These are phyloP conservation scores for Nephrotoma flavescens DNA, from an alignment of 2,888 invertebrate genomes.

Conservation along the genomic window DNA sequence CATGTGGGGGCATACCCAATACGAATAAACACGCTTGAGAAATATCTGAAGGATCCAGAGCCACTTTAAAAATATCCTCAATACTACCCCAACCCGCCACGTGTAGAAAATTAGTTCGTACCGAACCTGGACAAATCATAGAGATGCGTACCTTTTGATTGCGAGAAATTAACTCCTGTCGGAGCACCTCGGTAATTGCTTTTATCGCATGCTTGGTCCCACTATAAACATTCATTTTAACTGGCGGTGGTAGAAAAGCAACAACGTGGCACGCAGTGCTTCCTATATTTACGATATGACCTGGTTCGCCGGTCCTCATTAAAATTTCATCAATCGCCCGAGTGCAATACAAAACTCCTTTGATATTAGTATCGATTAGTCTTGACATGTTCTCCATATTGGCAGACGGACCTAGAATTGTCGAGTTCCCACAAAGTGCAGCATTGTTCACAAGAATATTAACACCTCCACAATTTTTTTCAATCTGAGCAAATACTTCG, in stretches of 20 bases:
- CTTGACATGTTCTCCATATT: slow-evolving; percentile 19
- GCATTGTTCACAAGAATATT: slow-evolving; percentile 44
- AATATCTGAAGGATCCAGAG: slow-evolving; percentile 14
- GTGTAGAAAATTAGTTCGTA: background rate
- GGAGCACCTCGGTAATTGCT: slow-evolving; percentile 20
- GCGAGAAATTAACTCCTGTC: slow-evolving; percentile 17
- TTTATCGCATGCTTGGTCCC: slow-evolving; percentile 21
- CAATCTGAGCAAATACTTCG: slow-evolving; percentile 37
- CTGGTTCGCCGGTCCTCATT: slow-evolving; percentile 27
- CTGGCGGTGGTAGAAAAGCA: slow-evolving; percentile 5
- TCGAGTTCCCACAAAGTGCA: slow-evolving; percentile 18
- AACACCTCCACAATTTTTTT: slow-evolving; percentile 34
- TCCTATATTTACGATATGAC: slow-evolving; percentile 34
- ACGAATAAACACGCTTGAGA: slow-evolving; percentile 19
- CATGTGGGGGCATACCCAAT: slow-evolving; percentile 20
- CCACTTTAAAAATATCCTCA: background rate
- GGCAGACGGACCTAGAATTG: slow-evolving; percentile 10
- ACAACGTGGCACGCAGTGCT: slow-evolving; percentile 23
- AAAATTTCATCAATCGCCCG: slow-evolving; percentile 35
- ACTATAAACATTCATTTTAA: slow-evolving; percentile 19
- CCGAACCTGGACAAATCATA: background rate
- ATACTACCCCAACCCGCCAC: background rate
- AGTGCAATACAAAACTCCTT: slow-evolving; percentile 30
- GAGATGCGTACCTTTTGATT: background rate
- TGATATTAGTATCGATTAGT: slow-evolving; percentile 32